These are phyloP conservation scores for Lates calcarifer DNA, from an alignment of 2,113 vertebrate species.

Conservation along the genomic window DNA sequence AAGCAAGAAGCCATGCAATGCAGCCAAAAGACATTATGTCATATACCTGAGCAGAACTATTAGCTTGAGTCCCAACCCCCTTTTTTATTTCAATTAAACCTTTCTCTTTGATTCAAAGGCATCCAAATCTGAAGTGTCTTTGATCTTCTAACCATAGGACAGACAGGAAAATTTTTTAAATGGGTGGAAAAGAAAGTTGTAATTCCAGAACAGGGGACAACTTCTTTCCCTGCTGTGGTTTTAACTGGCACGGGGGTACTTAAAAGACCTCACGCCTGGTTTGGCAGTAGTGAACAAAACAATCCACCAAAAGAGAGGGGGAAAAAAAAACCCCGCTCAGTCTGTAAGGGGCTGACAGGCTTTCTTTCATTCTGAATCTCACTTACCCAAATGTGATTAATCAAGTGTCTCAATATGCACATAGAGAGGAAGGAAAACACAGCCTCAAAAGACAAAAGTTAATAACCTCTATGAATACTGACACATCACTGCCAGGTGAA, in stretches of 20 bases:
- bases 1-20: constrained; percentile 52
- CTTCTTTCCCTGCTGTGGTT: constrained; percentile 62
- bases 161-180: constrained; percentile 71
- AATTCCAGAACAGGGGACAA: constrained; percentile 65
- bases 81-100: constrained; percentile 82
- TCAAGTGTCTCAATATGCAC: constrained; percentile 57
- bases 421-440: constrained; percentile 39
- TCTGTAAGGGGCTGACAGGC: constrained; percentile 78
- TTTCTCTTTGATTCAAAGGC: constrained; percentile 74
- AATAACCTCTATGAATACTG: constrained; percentile 45
- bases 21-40: constrained; percentile 63
- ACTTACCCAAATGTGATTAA: constrained; percentile 71
- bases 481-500: constrained; percentile 32
- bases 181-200: constrained; percentile 58
- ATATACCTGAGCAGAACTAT: constrained; percentile 68
- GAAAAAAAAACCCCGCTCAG: constrained; percentile 76
- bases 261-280: constrained; percentile 67
- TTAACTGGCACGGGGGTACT: constrained; percentile 52
- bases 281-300: constrained; percentile 77
- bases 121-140: constrained; percentile 72
- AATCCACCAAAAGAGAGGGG: constrained; percentile 74
- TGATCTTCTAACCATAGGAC: constrained; percentile 76
- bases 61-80: constrained; percentile 39
- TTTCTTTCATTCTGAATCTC: constrained; percentile 69
- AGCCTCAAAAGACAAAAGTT: constrained; percentile 49